Conservation (phyloP, 2,888 invertebrate genomes). For the Proisotoma minuta region DNA sequence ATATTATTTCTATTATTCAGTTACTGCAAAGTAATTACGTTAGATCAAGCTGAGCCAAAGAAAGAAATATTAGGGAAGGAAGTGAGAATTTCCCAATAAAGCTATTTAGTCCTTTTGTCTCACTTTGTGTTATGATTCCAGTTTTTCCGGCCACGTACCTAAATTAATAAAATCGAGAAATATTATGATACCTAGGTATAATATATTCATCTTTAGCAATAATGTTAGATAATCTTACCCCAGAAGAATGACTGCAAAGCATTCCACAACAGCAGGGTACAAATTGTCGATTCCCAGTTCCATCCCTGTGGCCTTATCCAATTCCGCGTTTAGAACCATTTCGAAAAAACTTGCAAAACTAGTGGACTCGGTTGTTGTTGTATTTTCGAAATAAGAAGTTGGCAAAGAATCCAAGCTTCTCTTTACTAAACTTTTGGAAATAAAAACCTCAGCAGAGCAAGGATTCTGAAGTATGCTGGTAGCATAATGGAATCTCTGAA, state of each 20-base stretch:
- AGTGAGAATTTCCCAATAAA: slow-evolving; percentile 91
- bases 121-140: slow-evolving; percentile 72
- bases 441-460: slow-evolving; percentile 15
- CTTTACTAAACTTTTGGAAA: background rate
- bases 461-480: slow-evolving; percentile 29
- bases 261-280: slow-evolving; percentile 84
- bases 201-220: background rate
- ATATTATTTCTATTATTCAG: background rate
- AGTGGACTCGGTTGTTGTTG: background rate
- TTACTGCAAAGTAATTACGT: slow-evolving; percentile 49
- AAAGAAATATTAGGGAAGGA: slow-evolving; percentile 85
- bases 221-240: slow-evolving; percentile 61
- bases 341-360: background rate
- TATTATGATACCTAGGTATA: background rate
- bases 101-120: slow-evolving; percentile 82
- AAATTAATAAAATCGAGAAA: slow-evolving; percentile 35
- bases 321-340: slow-evolving; percentile 10
- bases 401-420: background rate
- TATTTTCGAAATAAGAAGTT: background rate
- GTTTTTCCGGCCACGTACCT: slow-evolving; percentile 81
- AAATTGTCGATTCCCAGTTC: slow-evolving; percentile 47
- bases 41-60: slow-evolving; percentile 78
- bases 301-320: slow-evolving; percentile 12
- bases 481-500: slow-evolving; percentile 42
- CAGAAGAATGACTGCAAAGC: slow-evolving; percentile 83